These are phyloP conservation scores for Mesorhabditis belari DNA, from an alignment of 2,888 invertebrate species.

Conservation along the genomic window DNA sequence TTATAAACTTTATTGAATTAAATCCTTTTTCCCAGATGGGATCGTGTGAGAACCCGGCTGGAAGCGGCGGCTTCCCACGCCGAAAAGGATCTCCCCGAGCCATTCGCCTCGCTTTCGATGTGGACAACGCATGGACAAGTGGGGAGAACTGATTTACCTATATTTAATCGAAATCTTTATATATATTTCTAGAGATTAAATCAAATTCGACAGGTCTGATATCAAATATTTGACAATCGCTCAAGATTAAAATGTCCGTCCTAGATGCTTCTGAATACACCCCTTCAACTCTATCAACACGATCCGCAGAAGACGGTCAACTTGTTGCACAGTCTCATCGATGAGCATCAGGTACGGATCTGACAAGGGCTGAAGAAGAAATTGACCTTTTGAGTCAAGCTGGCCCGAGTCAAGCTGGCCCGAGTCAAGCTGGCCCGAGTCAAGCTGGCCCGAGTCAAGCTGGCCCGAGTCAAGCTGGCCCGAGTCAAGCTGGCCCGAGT, in stretches of 20 bases:
- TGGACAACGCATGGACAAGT: conserved; percentile 32
- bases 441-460: too few relatives aligned
- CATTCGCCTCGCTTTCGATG: conserved; percentile 26
- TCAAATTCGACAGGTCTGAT: too few relatives aligned
- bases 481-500: too few relatives aligned
- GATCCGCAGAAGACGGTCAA: conserved; percentile 20
- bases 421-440: too few relatives aligned
- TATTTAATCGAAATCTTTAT: not conserved
- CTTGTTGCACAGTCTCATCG: conserved; percentile 18
- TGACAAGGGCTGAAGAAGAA: too few relatives aligned
- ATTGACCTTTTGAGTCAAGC: too few relatives aligned
- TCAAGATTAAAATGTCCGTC: too few relatives aligned
- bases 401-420: too few relatives aligned
- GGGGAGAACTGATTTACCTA: conserved; percentile 8
- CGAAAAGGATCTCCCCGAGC: conserved; percentile 28
- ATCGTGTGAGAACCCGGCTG: conserved; percentile 27
- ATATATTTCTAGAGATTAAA: too few relatives aligned
- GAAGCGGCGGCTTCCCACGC: conserved; percentile 25
- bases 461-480: too few relatives aligned
- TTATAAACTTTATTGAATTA: not conserved
- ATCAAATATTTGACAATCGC: too few relatives aligned
- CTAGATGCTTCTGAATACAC: conserved; percentile 8
- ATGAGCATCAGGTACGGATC: conserved; percentile 19
- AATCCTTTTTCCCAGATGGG: conserved; percentile 18
- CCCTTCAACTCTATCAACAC: conserved; percentile 19